Evolutionary conservation across 2,113 vertebrate genomes (phyloP).

Genomic region (Phoenicopterus ruber): DNA sequence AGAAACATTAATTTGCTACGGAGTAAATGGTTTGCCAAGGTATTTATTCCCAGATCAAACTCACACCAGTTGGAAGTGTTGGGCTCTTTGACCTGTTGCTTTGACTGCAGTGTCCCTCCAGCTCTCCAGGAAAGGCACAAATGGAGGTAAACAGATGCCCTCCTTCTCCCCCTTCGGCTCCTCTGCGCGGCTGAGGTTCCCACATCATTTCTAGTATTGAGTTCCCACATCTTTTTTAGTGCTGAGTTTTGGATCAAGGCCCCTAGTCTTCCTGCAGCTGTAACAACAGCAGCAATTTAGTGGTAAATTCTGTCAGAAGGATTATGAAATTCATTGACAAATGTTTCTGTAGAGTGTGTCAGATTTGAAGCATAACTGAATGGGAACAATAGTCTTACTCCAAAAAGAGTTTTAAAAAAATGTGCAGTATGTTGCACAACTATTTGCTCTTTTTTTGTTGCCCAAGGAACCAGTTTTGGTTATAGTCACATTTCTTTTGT

Average conservation of each 20-base stretch:
- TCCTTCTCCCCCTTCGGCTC: not conserved
- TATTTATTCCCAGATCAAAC: not conserved
- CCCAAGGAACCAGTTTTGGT: not conserved
- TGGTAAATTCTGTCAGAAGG: constrained; percentile 57
- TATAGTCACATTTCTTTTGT: not conserved
- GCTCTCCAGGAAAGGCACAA: not conserved
- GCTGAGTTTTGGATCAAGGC: constrained; percentile 37
- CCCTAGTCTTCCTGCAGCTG: constrained; percentile 57
- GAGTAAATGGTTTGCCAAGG: not conserved
- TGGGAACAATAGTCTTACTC: not conserved
- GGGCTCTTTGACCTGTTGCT: not conserved
- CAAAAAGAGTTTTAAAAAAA: not conserved
- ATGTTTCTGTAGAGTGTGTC: constrained; percentile 10
- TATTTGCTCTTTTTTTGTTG: not conserved
- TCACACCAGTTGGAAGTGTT: not conserved
- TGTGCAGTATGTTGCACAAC: not conserved
- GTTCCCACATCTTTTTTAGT: constrained; percentile 47
- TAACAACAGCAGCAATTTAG: constrained; percentile 60
- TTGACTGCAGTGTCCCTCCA: not conserved
- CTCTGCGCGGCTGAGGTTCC: not conserved
- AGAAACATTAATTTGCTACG: not conserved
- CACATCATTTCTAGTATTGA: constrained; percentile 11
- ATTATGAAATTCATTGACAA: constrained; percentile 59
- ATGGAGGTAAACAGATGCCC: not conserved
- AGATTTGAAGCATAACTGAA: constrained; percentile 8